Conservation (phyloP, 2,888 invertebrate species). For the Eremobia ochroleuca region DNA sequence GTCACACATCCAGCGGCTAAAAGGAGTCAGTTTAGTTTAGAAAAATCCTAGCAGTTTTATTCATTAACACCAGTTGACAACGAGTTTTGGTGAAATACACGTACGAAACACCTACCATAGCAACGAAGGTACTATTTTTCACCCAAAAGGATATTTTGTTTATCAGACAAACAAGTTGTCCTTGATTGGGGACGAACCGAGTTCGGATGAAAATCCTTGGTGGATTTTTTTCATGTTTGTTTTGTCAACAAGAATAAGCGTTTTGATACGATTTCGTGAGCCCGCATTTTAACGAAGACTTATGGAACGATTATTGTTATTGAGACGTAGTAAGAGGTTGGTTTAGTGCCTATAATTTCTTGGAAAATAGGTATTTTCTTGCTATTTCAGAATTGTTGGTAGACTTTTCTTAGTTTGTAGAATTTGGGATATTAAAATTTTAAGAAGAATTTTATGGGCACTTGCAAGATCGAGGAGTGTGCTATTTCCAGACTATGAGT, state of each 20-base stretch:
- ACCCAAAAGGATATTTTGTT: constrained; percentile 54
- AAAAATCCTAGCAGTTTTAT: background rate
- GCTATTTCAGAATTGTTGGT: background rate
- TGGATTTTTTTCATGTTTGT: constrained; percentile 59
- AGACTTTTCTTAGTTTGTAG: background rate
- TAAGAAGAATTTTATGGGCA: too few species aligned
- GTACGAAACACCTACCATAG: background rate
- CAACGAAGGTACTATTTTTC: constrained; percentile 27
- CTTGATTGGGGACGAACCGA: constrained; percentile 53
- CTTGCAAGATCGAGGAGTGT: background rate
- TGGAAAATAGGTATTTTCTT: background rate
- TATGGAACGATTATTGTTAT: constrained; percentile 56
- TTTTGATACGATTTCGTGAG: constrained; percentile 70
- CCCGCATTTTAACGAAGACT: constrained; percentile 77
- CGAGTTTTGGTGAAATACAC: background rate
- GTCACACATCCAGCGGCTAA: background rate
- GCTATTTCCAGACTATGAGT: too few species aligned
- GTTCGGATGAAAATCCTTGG: constrained; percentile 43
- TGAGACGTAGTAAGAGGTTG: constrained; percentile 19
- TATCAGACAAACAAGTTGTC: constrained; percentile 59
- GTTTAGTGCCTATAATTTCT: constrained; percentile 5
- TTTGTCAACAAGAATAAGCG: constrained; percentile 68
- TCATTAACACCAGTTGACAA: background rate
- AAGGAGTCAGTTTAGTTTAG: background rate
- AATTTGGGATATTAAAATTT: background rate